Base-by-base conservation (phyloP, 2,797 vertebrate species). In the Momotus momota region DNA sequence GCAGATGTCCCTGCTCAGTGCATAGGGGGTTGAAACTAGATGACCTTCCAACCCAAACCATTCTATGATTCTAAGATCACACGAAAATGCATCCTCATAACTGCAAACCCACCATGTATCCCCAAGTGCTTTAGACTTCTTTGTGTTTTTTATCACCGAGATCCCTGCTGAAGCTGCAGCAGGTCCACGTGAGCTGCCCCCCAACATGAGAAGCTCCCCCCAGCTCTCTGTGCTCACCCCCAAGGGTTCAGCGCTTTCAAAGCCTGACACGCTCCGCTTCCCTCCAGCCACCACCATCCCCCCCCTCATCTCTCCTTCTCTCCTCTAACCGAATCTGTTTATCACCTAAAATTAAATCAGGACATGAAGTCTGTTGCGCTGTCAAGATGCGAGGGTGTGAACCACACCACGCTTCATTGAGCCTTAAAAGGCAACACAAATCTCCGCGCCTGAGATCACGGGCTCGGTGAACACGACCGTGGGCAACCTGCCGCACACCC, bases 401-500 rank as follows among this genome's bases (percentile, higher is more conserved):
- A 33, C 10, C 38, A 1, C 92, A 67, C 46, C 88, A 8, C 1
- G 27, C 85, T 54, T 48, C 29, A 8, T 1, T 31, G 62, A 91
- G 82, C 91, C 90, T 66, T 78, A 45, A 51, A 93, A 81, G 58
- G 92, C 45, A 40, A 9, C 72, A 40, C 12, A 22, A 87, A 66
- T 31, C 72, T 54, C 40, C 4, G 4, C 0, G 3, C 35, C 17
- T 0, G 45, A 26, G 61, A 41, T 31, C 43, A 1, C 0, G 1
- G 29, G 27, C 5, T 17, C 58, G 14, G 55, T 1, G 79, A 91
- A 6, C 81, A 88, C 46, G 83, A 51, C 86, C 55, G 83, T 16
- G 2, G 82, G 73, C 41, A 49, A 65, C 9, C 75, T 20, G 41
- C 46, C 4, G 16, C 69, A 10, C 8, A 3, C 52, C 12, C 70